Evolutionary conservation across 2,888 invertebrate genomes (phyloP).

Genomic region (Cyaniris semiargus): DNA sequence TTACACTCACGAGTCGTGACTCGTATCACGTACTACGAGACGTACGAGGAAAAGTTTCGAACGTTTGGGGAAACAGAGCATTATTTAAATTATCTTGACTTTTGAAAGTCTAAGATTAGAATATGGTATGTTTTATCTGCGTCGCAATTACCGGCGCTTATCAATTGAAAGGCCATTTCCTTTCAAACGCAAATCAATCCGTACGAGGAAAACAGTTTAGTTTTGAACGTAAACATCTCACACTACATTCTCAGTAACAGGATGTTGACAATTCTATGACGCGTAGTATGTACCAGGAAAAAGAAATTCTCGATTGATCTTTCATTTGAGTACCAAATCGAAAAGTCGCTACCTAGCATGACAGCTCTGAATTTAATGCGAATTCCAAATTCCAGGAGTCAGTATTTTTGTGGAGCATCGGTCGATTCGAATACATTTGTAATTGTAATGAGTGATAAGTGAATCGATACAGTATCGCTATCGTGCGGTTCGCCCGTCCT

Average conservation of each 20-base stretch:
- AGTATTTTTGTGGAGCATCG: constrained; percentile 4
- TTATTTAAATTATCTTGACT: neutral
- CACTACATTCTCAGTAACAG: constrained; percentile 23
- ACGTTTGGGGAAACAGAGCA: neutral
- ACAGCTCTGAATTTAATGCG: neutral
- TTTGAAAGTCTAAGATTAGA: neutral
- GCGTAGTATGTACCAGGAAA: constrained; percentile 52
- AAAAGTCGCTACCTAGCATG: neutral
- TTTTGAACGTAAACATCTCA: constrained; percentile 5
- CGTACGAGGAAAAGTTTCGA: neutral
- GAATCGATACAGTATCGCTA: constrained; percentile 54
- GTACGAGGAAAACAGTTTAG: neutral
- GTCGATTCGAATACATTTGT: constrained; percentile 18
- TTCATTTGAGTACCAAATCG: neutral
- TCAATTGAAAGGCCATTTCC: constrained; percentile 20
- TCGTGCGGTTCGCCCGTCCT: constrained; percentile 58
- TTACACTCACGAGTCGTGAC: neutral
- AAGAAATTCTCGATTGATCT: constrained; percentile 37
- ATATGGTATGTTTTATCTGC: constrained; percentile 7
- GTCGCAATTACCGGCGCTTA: constrained; percentile 11
- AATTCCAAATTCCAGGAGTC: neutral
- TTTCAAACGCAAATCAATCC: constrained; percentile 1
- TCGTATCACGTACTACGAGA: neutral
- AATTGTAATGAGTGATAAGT: constrained; percentile 30
- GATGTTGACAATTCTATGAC: constrained; percentile 20